phyloP scores from a whole-genome alignment of 2,797 vertebrate genomes.

The Spea hammondii region DNA sequence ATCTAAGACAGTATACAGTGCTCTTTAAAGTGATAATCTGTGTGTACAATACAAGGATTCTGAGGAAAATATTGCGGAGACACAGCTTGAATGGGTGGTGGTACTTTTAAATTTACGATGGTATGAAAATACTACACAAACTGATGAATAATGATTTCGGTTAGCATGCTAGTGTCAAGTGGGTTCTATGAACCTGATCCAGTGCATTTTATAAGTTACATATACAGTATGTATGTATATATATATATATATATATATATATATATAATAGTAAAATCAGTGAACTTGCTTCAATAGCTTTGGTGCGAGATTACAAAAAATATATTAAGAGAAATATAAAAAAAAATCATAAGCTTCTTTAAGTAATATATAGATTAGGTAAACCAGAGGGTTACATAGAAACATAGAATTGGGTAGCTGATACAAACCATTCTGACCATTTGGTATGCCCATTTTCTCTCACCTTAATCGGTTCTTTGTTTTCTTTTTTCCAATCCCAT shows the following conservation, averaged over 20 bases:
- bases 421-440: no score
- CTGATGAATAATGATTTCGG: not conserved
- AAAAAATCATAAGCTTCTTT: not conserved
- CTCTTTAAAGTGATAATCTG: constrained; percentile 32
- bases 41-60: constrained; percentile 16
- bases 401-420: no score
- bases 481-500: no score
- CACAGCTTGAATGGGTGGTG: constrained; percentile 3
- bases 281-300: no score
- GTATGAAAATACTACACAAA: not conserved
- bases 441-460: no score
- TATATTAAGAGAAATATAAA: not conserved
- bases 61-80: constrained; percentile 15
- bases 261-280: no score
- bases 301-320: not conserved
- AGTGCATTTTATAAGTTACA: constrained; percentile 7
- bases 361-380: not conserved
- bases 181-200: constrained; percentile 7
- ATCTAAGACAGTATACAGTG: constrained; percentile 48
- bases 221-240: not conserved
- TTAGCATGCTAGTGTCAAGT: constrained; percentile 4
- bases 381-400: no score
- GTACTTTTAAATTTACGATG: constrained; percentile 15
- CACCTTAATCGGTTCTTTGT: no score
- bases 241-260: no score